phyloP scores from a whole-genome alignment of 2,888 invertebrate species.

The Pollenia labialis region DNA sequence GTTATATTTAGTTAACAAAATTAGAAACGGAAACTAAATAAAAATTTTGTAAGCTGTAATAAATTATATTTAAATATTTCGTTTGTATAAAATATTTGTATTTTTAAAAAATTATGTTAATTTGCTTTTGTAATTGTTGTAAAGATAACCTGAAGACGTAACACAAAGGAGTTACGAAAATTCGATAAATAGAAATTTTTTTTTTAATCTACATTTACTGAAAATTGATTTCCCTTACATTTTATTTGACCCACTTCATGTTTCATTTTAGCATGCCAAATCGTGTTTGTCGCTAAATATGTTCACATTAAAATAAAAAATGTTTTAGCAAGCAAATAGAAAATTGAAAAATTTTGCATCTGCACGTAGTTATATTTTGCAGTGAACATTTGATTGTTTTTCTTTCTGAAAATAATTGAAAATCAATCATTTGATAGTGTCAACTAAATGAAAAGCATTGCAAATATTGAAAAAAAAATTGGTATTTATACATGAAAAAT shows the following conservation, averaged over 20 bases:
- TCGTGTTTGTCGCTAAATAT: slow-evolving; percentile 18
- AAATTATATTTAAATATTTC: no score
- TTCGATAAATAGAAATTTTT: no score
- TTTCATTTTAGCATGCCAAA: background rate
- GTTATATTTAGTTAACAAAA: no score
- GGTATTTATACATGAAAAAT: no score
- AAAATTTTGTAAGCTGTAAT: no score
- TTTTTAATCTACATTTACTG: no score
- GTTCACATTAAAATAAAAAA: slow-evolving; percentile 2
- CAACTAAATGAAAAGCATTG: slow-evolving; percentile 26
- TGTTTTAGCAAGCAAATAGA: background rate
- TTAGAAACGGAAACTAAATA: no score
- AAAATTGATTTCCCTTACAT: background rate
- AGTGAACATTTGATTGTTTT: background rate
- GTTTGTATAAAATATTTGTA: no score
- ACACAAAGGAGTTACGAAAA: no score
- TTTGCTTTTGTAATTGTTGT: no score
- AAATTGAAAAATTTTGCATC: slow-evolving; percentile 1
- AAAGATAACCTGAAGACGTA: no score
- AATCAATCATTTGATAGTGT: slow-evolving; percentile 23
- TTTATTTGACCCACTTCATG: background rate
- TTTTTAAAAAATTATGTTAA: no score
- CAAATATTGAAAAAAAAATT: slow-evolving; percentile 11
- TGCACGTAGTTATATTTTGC: slow-evolving; percentile 15
- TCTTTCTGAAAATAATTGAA: slow-evolving; percentile 14